Evolutionary conservation across 2,113 vertebrate genomes (phyloP), one percentile per base, ranked within the genome.

Genomic region (Thalassoma bifasciatum): DNA sequence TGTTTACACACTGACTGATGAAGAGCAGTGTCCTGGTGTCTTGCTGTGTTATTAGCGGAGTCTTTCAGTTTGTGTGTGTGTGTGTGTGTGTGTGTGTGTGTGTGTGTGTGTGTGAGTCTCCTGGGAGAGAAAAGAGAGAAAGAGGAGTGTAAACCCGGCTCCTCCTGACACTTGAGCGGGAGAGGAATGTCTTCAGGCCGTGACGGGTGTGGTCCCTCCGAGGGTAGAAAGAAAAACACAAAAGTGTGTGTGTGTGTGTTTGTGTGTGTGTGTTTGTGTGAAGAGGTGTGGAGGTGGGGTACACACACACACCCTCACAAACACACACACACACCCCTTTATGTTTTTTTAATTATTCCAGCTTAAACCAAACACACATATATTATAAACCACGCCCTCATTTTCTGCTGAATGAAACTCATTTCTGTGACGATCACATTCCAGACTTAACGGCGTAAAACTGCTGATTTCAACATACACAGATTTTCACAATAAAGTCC

Each of bases 1-100:
- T 90, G 83, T 91, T 92, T 91, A 88, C 89, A 88, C 89, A 66
- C 69, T 71, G 58, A 72, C 77, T 54, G 81, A 77, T 76, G 78
- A 68, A 17, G 66, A 75, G 36, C 46, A 50, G 47, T 24, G 38
- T 22, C 34, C 8, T 46, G 53, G 47, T 24, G 38, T 22, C 34
- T 9, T 46, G 53, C 57, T 51, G 52, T 76, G 69, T 66, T 69
- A 62, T 82, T 83, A 86, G 53, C 26, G 78, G 74, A 77, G 58
- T 60, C 34, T 60, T 10, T 21, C 34, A 73, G 57, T 72, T 19
- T 69, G 44, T 58, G 49, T 62, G 10, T 44, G 22, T 23, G 4
- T 47, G n/a, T 64, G 24, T 36, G n/a, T n/a, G n/a, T n/a, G n/a
- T n/a, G n/a, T n/a, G n/a, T n/a, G n/a, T n/a, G n/a, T n/a, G n/a